Conservation (phyloP, 2,113 vertebrate genomes). For the Oncorhynchus gorbuscha region DNA sequence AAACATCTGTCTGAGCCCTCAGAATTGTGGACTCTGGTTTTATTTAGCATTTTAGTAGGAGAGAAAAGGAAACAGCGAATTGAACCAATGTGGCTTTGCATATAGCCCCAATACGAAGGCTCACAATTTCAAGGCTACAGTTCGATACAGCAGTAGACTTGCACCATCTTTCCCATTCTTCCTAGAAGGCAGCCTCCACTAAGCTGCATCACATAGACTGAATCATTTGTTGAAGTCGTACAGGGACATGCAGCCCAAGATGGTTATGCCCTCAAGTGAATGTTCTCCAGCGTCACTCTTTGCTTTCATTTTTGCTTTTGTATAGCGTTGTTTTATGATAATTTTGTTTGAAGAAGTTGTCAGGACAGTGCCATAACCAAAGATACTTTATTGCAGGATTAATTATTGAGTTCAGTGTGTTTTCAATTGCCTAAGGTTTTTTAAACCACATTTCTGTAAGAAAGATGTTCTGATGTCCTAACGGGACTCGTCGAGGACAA, state of each 20-base stretch:
- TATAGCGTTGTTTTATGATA: neutral
- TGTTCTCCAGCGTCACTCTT: too few species aligned
- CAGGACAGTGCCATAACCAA: neutral
- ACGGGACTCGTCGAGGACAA: too few species aligned
- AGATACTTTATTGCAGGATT: neutral
- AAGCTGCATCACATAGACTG: neutral
- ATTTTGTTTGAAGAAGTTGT: neutral
- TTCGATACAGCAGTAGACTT: too few species aligned
- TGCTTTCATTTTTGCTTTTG: neutral
- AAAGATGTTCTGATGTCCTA: neutral
- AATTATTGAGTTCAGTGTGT: neutral
- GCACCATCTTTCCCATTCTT: neutral
- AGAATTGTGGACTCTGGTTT: too few species aligned
- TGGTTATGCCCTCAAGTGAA: neutral
- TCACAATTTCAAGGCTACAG: too few species aligned
- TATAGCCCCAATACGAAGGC: too few species aligned
- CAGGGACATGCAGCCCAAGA: neutral
- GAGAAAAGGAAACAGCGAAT: too few species aligned
- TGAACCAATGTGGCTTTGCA: too few species aligned
- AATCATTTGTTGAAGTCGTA: neutral
- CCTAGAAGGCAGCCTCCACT: neutral
- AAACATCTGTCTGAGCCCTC: too few species aligned
- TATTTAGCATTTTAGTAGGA: too few species aligned
- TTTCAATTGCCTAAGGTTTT: neutral
- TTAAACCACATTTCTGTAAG: neutral